Percentiles rank a stretch among this genome's conserved stretches.
phyloP scores from a whole-genome alignment of 2,797 vertebrate species.

The Acanthurus lineatus region DNA sequence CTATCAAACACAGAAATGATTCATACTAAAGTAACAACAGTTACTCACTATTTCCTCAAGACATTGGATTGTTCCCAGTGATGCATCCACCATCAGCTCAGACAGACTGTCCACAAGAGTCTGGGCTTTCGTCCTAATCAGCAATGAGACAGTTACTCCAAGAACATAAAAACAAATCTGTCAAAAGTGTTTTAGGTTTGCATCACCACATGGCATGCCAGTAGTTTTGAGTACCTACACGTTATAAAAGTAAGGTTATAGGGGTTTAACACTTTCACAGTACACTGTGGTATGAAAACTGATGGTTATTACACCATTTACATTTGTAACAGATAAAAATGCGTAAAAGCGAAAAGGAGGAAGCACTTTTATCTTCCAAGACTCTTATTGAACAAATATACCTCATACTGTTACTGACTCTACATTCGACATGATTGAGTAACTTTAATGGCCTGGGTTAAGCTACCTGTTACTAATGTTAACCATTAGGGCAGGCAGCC shows the following conservation, averaged over 20 bases:
- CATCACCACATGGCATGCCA: not conserved
- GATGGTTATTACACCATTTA: too few species aligned
- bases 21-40: not conserved
- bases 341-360: too few species aligned
- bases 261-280: too few species aligned
- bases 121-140: slow-evolving; percentile 89
- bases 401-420: too few species aligned
- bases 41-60: slow-evolving; percentile 96
- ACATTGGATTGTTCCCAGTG: slow-evolving; percentile 91
- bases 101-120: slow-evolving; percentile 91
- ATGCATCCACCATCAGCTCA: slow-evolving; percentile 92
- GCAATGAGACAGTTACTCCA: slow-evolving; percentile 18
- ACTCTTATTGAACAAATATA: too few species aligned
- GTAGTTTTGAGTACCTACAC: not conserved
- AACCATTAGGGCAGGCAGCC: not conserved
- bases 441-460: too few species aligned
- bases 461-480: too few species aligned
- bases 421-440: too few species aligned
- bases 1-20: not conserved
- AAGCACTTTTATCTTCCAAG: too few species aligned
- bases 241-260: not conserved
- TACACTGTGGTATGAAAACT: not conserved
- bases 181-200: not conserved
- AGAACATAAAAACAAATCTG: not conserved
- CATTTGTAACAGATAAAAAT: too few species aligned